Percentiles rank a stretch among this genome's conserved stretches.
Evolutionary conservation across 2,888 invertebrate genomes (phyloP).

Genomic region (Clunio marinus): DNA sequence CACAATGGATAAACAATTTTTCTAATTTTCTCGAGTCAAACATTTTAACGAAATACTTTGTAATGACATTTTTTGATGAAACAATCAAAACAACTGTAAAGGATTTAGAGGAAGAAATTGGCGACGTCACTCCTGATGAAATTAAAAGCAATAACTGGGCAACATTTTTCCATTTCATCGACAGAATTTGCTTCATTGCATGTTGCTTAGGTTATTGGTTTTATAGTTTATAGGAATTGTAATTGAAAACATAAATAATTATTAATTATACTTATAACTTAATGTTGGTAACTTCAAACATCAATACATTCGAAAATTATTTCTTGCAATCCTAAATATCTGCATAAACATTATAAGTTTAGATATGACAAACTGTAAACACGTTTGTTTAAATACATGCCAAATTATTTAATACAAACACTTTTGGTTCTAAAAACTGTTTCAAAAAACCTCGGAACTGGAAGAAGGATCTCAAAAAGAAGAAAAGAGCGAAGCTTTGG

Average conservation of each 20-base stretch:
- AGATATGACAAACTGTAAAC: too few species aligned
- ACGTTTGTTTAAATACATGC: too few species aligned
- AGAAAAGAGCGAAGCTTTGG: too few species aligned
- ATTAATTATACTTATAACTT: background rate
- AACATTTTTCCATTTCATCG: background rate
- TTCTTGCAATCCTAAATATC: too few species aligned
- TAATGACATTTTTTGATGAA: background rate
- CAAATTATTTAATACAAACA: too few species aligned
- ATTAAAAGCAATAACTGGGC: background rate
- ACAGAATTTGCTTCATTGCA: background rate
- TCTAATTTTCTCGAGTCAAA: background rate
- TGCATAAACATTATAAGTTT: too few species aligned
- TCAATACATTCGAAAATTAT: too few species aligned
- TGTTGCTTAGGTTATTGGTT: background rate
- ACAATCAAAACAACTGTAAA: background rate
- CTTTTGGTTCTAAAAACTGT: too few species aligned
- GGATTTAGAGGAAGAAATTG: background rate
- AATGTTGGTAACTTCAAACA: too few species aligned
- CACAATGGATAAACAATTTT: conserved; percentile 12
- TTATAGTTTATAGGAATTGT: background rate
- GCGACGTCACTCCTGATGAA: background rate
- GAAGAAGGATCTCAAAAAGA: too few species aligned
- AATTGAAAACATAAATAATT: background rate
- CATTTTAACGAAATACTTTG: background rate
- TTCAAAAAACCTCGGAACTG: too few species aligned